Evolutionary conservation across 1,140 invertebrate genomes (phyloP), one percentile per base, ranked within the genome.

Genomic region (Bemisia tabaci): DNA sequence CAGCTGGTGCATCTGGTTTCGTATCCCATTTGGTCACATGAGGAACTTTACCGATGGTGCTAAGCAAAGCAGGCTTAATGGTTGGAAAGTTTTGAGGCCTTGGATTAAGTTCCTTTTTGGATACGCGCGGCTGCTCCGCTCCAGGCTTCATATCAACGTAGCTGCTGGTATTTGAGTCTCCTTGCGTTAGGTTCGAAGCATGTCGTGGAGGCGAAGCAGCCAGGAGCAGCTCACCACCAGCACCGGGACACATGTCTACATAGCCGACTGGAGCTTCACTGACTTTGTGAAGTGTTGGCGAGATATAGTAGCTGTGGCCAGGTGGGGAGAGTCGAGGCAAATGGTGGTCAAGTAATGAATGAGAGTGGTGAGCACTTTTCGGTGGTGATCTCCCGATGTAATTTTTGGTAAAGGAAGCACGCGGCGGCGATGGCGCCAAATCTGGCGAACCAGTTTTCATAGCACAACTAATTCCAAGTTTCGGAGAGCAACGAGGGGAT

Each of bases 81-180:
- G 33, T 48, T 48, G 33, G 33, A 17, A 48, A 48, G 33, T 48
- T 48, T 48, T 48, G 33, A 9, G 33, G 33, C 17, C 33, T 48
- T 9, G 17, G 33, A 48, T 48, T 48, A 48, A 17, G 5, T 48
- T 48, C 33, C 17, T 48, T 48, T 17, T 48, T 48, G 33, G 33
- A 48, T 9, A 17, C 5, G 5, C 33, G 5, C 17, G 5, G 33
- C 33, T 9, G 33, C 5, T 48, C 33, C 17, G 17, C 72, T 26
- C 76, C 73, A 21, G 78, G 77, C 68, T 77, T 78, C 78, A 80
- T 80, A 71, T 78, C 77, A 59, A 79, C 70, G 68, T 79, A 79
- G 33, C 27, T 39, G 48, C 63, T 58, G 2, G 22, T 62, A 63
- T 1, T 22, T 65, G 17, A 66, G 33, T 48, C 33, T 48, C 33